Percentiles rank a stretch among this genome's conserved stretches.
phyloP scores from a whole-genome alignment of 1,140 invertebrate genomes.

The Piezodorus guildinii region DNA sequence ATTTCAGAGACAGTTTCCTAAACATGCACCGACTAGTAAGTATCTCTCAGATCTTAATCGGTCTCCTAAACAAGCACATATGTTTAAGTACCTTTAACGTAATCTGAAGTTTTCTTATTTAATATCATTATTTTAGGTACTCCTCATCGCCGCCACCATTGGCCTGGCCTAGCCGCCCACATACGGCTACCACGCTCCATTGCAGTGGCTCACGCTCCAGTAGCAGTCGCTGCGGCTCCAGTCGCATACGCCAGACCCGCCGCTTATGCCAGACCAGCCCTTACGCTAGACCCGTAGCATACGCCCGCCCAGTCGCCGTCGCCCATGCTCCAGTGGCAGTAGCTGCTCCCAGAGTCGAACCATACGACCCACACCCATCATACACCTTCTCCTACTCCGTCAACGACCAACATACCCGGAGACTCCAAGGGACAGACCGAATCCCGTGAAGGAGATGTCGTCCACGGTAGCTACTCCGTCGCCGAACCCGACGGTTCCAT shows the following conservation, averaged over 20 bases:
- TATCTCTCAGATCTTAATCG: too few species aligned
- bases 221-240: too few species aligned
- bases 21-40: too few species aligned
- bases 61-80: too few species aligned
- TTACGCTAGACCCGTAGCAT: slow-evolving; percentile 7
- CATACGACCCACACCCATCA: slow-evolving; percentile 19
- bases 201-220: too few species aligned
- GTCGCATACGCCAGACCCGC: slow-evolving; percentile 20
- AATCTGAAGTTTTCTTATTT: too few species aligned
- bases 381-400: slow-evolving; percentile 24
- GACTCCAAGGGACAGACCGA: slow-evolving; percentile 41
- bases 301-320: slow-evolving; percentile 1
- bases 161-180: too few species aligned
- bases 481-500: slow-evolving; percentile 32
- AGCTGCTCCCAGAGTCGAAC: neutral
- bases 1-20: too few species aligned
- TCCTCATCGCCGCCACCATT: too few species aligned
- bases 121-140: too few species aligned
- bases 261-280: neutral
- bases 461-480: slow-evolving; percentile 52
- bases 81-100: too few species aligned
- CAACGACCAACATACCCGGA: slow-evolving; percentile 16
- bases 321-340: neutral
- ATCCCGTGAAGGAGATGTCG: slow-evolving; percentile 50
- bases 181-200: too few species aligned